These are phyloP conservation scores for Sprattus sprattus DNA, from an alignment of 2,113 vertebrate species.

Conservation along the genomic window DNA sequence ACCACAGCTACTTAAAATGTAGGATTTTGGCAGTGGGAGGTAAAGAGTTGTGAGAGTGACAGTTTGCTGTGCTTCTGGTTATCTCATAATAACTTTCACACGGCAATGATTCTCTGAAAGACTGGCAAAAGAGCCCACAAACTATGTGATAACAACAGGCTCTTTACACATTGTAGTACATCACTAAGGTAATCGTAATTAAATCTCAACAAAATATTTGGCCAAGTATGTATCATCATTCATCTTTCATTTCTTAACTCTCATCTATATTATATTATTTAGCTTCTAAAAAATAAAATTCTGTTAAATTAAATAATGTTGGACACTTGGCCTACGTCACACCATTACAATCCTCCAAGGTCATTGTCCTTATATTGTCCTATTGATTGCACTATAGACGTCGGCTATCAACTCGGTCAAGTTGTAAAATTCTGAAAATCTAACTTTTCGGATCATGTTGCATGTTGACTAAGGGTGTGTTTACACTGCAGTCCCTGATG, in stretches of 20 bases:
- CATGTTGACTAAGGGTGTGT: too few species aligned
- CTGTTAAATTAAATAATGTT: background rate
- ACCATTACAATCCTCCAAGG: too few species aligned
- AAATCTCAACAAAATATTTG: background rate
- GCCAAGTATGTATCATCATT: background rate
- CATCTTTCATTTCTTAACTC: background rate
- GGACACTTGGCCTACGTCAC: background rate
- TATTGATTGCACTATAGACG: too few species aligned
- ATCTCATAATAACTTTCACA: background rate
- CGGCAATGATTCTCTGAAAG: background rate
- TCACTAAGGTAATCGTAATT: background rate
- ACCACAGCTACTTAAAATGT: background rate
- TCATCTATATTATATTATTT: background rate
- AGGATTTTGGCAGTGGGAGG: background rate
- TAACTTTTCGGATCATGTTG: too few species aligned
- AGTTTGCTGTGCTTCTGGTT: background rate
- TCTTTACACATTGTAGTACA: background rate
- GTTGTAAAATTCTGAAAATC: too few species aligned
- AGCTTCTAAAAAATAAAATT: background rate
- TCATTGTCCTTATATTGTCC: too few species aligned
- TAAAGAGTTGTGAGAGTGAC: background rate
- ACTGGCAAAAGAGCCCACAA: background rate
- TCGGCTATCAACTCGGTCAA: too few species aligned
- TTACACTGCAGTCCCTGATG: too few species aligned
- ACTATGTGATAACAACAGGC: background rate